These are phyloP conservation scores for Plagodis pulveraria DNA, from an alignment of 2,888 invertebrate genomes.

Conservation along the genomic window DNA sequence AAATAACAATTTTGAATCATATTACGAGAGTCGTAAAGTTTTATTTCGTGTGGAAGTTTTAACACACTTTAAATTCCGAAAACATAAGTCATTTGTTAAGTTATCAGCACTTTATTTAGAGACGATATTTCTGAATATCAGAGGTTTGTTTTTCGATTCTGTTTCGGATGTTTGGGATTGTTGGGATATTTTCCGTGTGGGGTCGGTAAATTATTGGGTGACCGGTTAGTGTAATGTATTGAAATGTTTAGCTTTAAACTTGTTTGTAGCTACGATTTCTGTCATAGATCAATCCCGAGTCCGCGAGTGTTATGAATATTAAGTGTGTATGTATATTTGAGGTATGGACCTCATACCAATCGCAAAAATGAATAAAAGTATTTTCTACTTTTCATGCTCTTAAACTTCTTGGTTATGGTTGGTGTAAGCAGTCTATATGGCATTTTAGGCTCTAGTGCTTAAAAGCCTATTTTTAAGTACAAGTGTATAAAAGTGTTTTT, in stretches of 20 bases:
- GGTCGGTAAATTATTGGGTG: constrained; percentile 49
- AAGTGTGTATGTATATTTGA: too few relatives aligned
- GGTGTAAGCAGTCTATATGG: too few relatives aligned
- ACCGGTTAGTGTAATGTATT: constrained; percentile 44
- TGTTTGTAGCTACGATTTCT: constrained; percentile 2
- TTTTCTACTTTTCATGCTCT: too few relatives aligned
- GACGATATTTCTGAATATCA: constrained; percentile 72
- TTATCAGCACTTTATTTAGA: constrained; percentile 84
- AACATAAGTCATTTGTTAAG: constrained; percentile 82
- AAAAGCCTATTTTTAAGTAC: too few relatives aligned
- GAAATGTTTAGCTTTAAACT: constrained; percentile 19
- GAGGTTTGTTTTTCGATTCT: constrained; percentile 63
- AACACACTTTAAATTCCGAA: constrained; percentile 74
- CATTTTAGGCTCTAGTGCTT: too few relatives aligned
- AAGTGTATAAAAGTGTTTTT: too few relatives aligned
- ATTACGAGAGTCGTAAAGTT: constrained; percentile 35
- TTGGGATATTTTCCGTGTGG: constrained; percentile 49
- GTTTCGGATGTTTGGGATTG: constrained; percentile 58
- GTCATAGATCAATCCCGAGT: not conserved
- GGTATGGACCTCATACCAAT: too few relatives aligned
- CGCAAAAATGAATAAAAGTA: too few relatives aligned
- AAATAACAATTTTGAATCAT: constrained; percentile 46
- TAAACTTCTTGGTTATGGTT: too few relatives aligned
- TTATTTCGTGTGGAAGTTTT: constrained; percentile 27
- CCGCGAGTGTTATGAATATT: too few relatives aligned